Evolutionary conservation across 1,140 invertebrate species (phyloP).

Genomic region (Drosophila micromelanica): DNA sequence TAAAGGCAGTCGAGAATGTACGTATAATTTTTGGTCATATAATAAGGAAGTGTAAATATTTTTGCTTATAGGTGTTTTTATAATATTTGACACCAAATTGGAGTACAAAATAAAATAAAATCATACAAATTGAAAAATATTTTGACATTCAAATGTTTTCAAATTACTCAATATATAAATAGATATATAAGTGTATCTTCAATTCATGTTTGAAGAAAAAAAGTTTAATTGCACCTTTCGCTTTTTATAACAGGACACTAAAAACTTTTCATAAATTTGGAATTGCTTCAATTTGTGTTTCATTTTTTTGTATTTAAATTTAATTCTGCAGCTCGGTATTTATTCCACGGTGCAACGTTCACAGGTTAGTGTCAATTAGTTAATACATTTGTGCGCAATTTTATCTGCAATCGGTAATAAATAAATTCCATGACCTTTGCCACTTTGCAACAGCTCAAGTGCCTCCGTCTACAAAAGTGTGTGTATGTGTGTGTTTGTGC

Average conservation of each 20-base stretch:
- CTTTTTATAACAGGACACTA: too few relatives aligned
- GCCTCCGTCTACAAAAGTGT: slow-evolving; percentile 2
- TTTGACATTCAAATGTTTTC: too few relatives aligned
- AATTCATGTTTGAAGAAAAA: too few relatives aligned
- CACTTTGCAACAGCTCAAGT: slow-evolving; percentile 23
- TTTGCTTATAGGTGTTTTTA: too few relatives aligned
- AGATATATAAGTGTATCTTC: too few relatives aligned
- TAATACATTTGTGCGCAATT: slow-evolving; percentile 65
- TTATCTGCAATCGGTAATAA: slow-evolving; percentile 73
- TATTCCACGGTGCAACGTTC: background rate
- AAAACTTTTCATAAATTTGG: too few relatives aligned
- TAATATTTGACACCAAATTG: too few relatives aligned
- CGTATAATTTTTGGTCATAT: background rate
- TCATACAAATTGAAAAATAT: too few relatives aligned
- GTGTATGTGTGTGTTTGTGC: background rate
- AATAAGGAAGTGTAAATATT: background rate
- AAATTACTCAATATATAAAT: too few relatives aligned
- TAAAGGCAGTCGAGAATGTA: background rate
- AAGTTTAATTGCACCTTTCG: too few relatives aligned
- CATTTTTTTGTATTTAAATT: background rate
- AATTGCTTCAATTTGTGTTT: background rate
- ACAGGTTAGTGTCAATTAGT: slow-evolving; percentile 61
- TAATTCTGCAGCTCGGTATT: background rate
- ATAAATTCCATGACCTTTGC: slow-evolving; percentile 71
- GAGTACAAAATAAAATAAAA: too few relatives aligned